Conservation (phyloP, 92 coral and sea anemone species). For the Siderastrea radians region DNA sequence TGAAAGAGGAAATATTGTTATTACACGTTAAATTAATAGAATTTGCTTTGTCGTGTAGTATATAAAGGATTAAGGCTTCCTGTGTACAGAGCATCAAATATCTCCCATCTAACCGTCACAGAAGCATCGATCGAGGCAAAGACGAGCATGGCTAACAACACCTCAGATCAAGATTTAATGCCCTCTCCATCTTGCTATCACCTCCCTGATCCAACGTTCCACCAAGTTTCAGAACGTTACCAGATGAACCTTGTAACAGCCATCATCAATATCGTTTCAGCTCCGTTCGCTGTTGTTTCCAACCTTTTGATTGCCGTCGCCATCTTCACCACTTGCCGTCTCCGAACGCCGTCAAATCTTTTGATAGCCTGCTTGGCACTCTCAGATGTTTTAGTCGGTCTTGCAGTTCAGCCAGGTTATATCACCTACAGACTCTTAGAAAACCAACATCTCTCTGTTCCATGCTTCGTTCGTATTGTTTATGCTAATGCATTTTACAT, state of each 20-base stretch:
- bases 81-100: background rate
- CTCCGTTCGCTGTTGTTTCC: background rate
- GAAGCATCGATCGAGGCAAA: background rate
- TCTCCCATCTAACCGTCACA: background rate
- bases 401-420: slow-evolving; percentile 44
- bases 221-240: slow-evolving; percentile 12
- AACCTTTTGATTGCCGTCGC: no score
- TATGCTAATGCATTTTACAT: slow-evolving; percentile 21
- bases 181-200: background rate
- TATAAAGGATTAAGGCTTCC: background rate
- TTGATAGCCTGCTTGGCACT: slow-evolving; percentile 39
- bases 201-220: slow-evolving; percentile 26
- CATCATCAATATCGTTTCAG: slow-evolving; percentile 7
- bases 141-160: background rate
- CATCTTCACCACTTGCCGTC: slow-evolving; percentile 5
- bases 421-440: slow-evolving; percentile 34
- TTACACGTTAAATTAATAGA: no score
- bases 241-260: slow-evolving; percentile 39
- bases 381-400: slow-evolving; percentile 33
- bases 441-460: slow-evolving; percentile 26
- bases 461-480: slow-evolving; percentile 41
- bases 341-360: slow-evolving; percentile 42
- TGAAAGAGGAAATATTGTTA: background rate
- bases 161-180: background rate
- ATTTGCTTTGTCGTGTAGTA: background rate